These are phyloP conservation scores for Drosophila picticornis DNA, from an alignment of 2,888 invertebrate genomes.

Conservation along the genomic window DNA sequence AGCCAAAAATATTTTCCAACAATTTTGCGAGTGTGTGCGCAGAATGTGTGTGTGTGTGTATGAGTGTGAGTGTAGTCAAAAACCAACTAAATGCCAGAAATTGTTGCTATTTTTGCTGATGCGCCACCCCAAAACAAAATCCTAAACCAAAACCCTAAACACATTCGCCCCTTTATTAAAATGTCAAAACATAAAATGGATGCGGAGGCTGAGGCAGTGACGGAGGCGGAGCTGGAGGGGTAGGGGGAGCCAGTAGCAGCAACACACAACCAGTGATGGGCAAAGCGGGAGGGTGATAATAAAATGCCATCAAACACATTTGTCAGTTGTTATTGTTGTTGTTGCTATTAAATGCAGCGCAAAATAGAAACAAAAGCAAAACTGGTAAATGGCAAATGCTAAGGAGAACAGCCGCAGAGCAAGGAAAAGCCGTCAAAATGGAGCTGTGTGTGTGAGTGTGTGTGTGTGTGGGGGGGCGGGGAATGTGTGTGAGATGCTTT, in stretches of 20 bases:
- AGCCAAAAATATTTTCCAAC: constrained; percentile 71
- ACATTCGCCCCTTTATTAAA: constrained; percentile 70
- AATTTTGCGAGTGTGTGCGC: constrained; percentile 40
- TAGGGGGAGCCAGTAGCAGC: background rate
- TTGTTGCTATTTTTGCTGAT: constrained; percentile 38
- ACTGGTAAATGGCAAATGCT: constrained; percentile 43
- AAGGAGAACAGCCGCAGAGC: background rate
- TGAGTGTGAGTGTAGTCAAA: constrained; percentile 21
- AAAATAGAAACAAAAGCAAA: constrained; percentile 59
- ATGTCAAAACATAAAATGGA: constrained; percentile 69
- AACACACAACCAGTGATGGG: background rate
- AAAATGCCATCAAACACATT: constrained; percentile 73
- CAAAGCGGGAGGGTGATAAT: constrained; percentile 38
- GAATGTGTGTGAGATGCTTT: constrained; percentile 27
- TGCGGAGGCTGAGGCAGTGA: background rate
- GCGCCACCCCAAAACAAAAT: background rate
- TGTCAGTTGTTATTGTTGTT: constrained; percentile 59
- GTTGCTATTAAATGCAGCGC: constrained; percentile 67
- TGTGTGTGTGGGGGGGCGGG: background rate
- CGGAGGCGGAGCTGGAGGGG: rapidly evolving
- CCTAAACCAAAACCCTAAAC: constrained; percentile 6
- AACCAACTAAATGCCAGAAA: constrained; percentile 48
- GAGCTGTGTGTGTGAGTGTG: background rate
- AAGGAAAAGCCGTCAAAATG: background rate
- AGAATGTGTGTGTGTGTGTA: constrained; percentile 16